Evolutionary conservation across 2,888 invertebrate species (phyloP).

Genomic region (Tenthredo scrophulariae): DNA sequence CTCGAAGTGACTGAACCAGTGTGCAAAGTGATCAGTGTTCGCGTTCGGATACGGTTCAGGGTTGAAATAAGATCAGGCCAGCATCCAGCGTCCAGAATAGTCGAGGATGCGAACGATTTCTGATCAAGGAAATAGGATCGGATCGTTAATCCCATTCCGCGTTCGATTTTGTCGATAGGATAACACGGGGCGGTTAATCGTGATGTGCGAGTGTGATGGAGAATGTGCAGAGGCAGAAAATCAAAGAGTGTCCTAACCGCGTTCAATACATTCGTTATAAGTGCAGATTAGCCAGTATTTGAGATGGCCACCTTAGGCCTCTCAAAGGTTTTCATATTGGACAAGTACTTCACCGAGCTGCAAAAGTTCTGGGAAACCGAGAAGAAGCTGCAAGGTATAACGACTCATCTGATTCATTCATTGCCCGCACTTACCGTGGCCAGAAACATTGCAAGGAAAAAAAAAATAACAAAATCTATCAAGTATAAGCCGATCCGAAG

Average conservation of each 20-base stretch:
- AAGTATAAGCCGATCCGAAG: background rate
- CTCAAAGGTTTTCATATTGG: constrained; percentile 98
- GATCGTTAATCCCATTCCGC: constrained; percentile 38
- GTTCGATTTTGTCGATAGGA: background rate
- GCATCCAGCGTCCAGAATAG: background rate
- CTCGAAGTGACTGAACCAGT: background rate
- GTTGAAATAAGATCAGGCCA: background rate
- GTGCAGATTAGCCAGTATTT: constrained; percentile 61
- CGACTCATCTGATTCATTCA: constrained; percentile 19
- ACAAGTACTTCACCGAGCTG: constrained; percentile 97
- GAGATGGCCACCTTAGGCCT: constrained; percentile 97
- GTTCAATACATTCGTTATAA: background rate
- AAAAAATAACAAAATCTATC: background rate
- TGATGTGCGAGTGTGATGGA: constrained; percentile 74
- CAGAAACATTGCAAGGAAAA: background rate
- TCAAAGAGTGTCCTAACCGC: constrained; percentile 46
- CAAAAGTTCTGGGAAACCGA: constrained; percentile 98
- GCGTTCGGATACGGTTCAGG: background rate
- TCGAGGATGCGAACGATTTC: background rate
- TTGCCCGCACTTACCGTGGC: background rate
- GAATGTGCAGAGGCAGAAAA: constrained; percentile 67
- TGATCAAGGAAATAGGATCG: background rate
- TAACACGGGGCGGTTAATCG: constrained; percentile 39
- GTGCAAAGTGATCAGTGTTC: background rate
- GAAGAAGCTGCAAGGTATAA: constrained; percentile 95